These are phyloP conservation scores for Momotus momota DNA, from an alignment of 2,797 vertebrate genomes.

Conservation along the genomic window DNA sequence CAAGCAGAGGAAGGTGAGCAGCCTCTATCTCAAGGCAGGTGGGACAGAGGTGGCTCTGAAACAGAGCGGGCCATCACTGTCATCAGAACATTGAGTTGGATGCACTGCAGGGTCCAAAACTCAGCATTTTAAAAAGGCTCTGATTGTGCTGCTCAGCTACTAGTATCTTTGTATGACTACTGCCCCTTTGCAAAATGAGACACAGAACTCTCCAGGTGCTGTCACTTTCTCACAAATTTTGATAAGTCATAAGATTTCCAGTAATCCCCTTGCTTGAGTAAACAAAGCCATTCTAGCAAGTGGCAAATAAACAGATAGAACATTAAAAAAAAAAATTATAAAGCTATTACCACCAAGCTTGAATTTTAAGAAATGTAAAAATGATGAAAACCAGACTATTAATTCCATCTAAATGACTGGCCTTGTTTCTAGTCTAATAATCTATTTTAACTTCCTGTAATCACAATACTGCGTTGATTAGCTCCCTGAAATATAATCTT, in stretches of 20 bases:
- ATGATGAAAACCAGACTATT: background rate
- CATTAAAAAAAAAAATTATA: background rate
- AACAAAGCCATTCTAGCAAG: background rate
- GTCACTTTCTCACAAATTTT: background rate
- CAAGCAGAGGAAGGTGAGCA: background rate
- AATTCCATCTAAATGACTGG: background rate
- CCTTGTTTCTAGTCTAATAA: constrained; percentile 26
- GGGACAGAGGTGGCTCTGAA: background rate
- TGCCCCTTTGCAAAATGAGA: background rate
- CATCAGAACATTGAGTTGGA: background rate
- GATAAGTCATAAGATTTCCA: background rate
- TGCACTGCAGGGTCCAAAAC: background rate
- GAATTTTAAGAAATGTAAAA: constrained; percentile 2
- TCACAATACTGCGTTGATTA: constrained; percentile 28
- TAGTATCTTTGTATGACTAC: background rate
- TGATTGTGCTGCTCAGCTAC: background rate
- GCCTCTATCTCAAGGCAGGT: background rate
- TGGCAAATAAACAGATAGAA: constrained; percentile 1
- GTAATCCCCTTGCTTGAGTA: background rate
- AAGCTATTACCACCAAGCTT: background rate
- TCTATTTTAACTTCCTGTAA: constrained; percentile 23
- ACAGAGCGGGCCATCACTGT: background rate
- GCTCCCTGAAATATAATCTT: constrained; percentile 37
- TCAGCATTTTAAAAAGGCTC: background rate
- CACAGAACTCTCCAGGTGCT: background rate